A percentile compares a stretch with the other conserved stretches of the same genome.
phyloP scores from a whole-genome alignment of 2,113 vertebrate species.

The Centropus unirufus region DNA sequence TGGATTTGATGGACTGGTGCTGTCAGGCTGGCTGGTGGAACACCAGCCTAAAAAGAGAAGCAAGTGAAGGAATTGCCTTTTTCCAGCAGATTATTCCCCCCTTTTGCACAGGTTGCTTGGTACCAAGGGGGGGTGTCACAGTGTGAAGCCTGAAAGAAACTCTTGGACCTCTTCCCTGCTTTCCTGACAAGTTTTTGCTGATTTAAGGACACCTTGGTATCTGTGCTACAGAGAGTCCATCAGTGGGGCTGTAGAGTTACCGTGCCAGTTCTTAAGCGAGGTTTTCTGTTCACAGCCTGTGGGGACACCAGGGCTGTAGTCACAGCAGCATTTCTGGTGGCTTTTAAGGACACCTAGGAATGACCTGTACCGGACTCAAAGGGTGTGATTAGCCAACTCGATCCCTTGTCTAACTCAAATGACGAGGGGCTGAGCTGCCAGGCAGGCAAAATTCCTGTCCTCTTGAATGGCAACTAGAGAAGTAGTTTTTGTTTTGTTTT shows the following conservation, averaged over 20 bases:
- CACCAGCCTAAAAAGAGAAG: no score
- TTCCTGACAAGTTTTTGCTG: neutral
- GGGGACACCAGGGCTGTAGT: neutral
- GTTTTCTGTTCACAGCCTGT: neutral
- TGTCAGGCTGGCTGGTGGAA: neutral
- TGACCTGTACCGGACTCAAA: neutral
- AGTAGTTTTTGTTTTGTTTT: neutral
- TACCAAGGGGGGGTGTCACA: accelerated
- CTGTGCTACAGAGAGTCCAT: neutral
- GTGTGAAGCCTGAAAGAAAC: neutral
- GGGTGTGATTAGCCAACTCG: neutral
- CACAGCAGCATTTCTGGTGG: neutral
- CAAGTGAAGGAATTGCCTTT: neutral
- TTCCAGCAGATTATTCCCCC: no score
- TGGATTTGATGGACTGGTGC: neutral
- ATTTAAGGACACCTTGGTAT: neutral
- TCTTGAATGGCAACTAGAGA: neutral
- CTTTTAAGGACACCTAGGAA: neutral
- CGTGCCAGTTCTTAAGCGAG: neutral
- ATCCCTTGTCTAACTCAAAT: neutral
- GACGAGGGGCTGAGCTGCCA: neutral
- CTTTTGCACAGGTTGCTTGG: neutral
- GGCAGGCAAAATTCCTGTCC: neutral
- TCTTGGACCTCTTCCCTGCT: neutral
- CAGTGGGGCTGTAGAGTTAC: neutral